Evolutionary conservation across 2,888 invertebrate species (phyloP), one percentile per base, ranked within the genome.

Genomic region (Isoperla grammatica): DNA sequence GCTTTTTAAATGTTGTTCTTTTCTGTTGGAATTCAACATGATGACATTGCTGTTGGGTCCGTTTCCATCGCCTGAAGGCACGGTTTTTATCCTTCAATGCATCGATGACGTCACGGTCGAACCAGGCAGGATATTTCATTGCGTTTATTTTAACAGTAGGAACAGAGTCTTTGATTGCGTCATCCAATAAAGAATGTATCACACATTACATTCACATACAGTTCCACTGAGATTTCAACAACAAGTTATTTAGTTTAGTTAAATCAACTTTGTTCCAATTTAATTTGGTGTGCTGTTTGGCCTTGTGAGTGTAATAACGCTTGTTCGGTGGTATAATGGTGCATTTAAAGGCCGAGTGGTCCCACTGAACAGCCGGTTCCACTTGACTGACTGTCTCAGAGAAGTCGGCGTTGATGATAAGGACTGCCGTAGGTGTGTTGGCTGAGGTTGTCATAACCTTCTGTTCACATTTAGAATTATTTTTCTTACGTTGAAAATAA

Each of bases 401-500:
- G 29, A 29, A 29, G 8, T 29, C 29, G 5, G 29, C 29, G 29
- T 29, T 29, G 29, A 6, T 29, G 4, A 8, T 29, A 29, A 29
- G n/a, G n/a, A n/a, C 60, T 49, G 63, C 60, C 46, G 45, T 60
- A 46, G 59, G 59, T 57, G 60, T 55, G 60, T 48, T 60, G 60
- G 63, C 29, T 29, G 42, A 35, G 37, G 61, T 60, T 64, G 61
- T 62, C 57, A 53, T 57, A 56, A 60, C 42, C 43, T 43, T 43
- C 19, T 43, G 43, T 61, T 62, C 43, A 61, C 53, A 54, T 63
- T 69, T 66, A 57, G 70, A 70, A 58, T 45, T 63, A 39, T 63
- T 56, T 20, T 63, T 64, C 54, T 56, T 61, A 57, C n/a, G 54
- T 56, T 60, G 49, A 59, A 62, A 62, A 62, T 60, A 62, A 45